Percentiles rank a stretch among this genome's conserved stretches.
Evolutionary conservation across 2,113 vertebrate species (phyloP).

Genomic region (Heterotis niloticus): DNA sequence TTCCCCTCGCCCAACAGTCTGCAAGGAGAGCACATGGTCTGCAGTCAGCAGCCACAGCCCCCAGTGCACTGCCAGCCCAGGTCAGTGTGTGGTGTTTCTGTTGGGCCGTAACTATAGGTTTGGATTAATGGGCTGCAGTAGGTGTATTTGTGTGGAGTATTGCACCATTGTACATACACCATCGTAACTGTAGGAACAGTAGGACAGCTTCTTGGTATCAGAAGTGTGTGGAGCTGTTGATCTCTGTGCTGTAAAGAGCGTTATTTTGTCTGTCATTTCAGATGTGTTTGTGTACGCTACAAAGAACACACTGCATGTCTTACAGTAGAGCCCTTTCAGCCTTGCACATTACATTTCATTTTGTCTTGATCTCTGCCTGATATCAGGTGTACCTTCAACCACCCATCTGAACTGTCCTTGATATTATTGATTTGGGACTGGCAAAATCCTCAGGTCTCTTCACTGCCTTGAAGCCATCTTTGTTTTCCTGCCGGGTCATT

Average conservation of each 20-base stretch:
- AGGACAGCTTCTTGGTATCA: background rate
- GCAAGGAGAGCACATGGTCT: conserved; percentile 69
- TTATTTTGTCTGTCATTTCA: no score
- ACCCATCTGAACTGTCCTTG: background rate
- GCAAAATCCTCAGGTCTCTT: background rate
- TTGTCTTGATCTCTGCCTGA: background rate
- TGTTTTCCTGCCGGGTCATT: background rate
- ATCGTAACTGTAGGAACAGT: no score
- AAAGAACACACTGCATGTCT: background rate
- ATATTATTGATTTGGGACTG: background rate
- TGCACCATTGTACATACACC: no score
- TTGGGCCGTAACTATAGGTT: conserved; percentile 16
- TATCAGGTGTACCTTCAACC: background rate
- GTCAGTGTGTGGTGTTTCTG: conserved; percentile 37
- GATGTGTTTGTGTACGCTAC: background rate
- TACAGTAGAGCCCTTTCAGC: background rate
- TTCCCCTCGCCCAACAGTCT: conserved; percentile 59
- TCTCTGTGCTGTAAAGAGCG: background rate
- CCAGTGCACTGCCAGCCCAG: conserved; percentile 59
- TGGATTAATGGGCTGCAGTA: background rate
- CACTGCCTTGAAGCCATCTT: background rate
- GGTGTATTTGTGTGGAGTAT: background rate
- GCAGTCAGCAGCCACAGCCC: conserved; percentile 55
- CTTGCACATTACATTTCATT: background rate
- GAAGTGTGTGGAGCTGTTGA: background rate